These are phyloP conservation scores for Menura novaehollandiae DNA, from an alignment of 2,113 vertebrate species.

Conservation along the genomic window DNA sequence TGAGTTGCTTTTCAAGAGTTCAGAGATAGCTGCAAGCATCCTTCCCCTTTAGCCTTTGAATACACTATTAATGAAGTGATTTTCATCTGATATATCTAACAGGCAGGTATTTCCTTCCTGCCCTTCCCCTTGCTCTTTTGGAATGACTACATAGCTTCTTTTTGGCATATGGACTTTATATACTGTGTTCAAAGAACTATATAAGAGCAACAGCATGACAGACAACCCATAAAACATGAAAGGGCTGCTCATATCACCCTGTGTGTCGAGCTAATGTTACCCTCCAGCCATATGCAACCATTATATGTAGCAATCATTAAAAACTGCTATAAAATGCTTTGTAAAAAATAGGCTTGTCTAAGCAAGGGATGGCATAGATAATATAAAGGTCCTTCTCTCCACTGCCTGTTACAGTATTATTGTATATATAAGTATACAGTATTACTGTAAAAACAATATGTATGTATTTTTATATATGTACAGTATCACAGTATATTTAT, in stretches of 20 bases:
- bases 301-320: slow-evolving; percentile 3
- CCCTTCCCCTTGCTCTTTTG: slow-evolving; percentile 36
- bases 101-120: slow-evolving; percentile 64
- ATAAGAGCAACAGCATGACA: slow-evolving; percentile 42
- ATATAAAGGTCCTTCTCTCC: neutral
- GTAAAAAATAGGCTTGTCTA: neutral
- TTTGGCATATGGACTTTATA: slow-evolving; percentile 35
- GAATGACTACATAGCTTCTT: slow-evolving; percentile 53
- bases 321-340: slow-evolving; percentile 18
- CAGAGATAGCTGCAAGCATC: slow-evolving; percentile 21
- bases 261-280: slow-evolving; percentile 5
- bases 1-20: neutral
- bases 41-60: slow-evolving; percentile 17
- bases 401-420: neutral
- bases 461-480: neutral
- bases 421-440: neutral
- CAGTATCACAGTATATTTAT: neutral
- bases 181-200: slow-evolving; percentile 39
- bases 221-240: slow-evolving; percentile 60
- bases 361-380: neutral
- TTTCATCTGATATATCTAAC: slow-evolving; percentile 35
- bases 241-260: slow-evolving; percentile 30
- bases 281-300: slow-evolving; percentile 51
- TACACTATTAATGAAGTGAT: slow-evolving; percentile 19
- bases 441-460: neutral